phyloP scores from a whole-genome alignment of 2,113 vertebrate species.

The Vulpes lagopus region DNA sequence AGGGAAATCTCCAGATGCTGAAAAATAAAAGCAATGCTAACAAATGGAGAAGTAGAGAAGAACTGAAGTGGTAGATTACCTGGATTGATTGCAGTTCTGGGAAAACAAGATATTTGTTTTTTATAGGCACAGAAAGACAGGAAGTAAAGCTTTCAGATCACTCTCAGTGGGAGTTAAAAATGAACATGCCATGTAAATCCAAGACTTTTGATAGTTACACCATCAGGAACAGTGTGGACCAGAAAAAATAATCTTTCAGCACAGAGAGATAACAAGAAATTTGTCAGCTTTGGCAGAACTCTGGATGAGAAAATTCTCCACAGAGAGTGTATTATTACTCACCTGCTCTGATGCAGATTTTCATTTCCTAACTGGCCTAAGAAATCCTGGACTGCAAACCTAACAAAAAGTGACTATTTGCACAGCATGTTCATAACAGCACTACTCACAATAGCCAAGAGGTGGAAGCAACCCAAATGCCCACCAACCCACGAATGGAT shows the following conservation, averaged over 20 bases:
- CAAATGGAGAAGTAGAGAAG: background rate
- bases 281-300: background rate
- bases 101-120: background rate
- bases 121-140: background rate
- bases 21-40: background rate
- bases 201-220: background rate
- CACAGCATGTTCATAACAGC: background rate
- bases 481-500: background rate
- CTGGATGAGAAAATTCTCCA: background rate
- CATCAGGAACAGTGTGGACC: background rate
- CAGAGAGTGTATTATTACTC: background rate
- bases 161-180: background rate
- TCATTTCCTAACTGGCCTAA: background rate
- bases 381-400: background rate
- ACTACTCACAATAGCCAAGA: background rate
- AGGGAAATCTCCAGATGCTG: background rate
- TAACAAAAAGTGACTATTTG: background rate
- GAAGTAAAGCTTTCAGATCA: background rate
- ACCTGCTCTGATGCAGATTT: background rate
- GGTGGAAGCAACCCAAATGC: background rate
- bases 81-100: background rate
- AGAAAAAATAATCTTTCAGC: background rate
- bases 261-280: background rate
- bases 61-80: background rate
- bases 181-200: background rate